phyloP scores from a whole-genome alignment of 2,888 invertebrate species.

The Pristionchus japonicus region DNA sequence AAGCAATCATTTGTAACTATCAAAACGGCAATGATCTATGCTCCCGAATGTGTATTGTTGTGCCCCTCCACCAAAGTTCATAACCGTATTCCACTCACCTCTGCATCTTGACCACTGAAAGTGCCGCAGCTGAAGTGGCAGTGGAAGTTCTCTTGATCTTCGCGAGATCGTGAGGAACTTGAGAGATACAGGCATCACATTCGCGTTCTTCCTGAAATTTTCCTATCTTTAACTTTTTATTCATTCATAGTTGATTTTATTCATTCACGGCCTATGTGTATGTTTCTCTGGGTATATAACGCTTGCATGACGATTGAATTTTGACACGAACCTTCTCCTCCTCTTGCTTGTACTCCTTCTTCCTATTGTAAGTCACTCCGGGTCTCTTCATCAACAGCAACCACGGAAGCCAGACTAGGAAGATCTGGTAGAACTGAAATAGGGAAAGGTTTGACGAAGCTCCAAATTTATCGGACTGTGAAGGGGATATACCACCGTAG shows the following conservation, averaged over 20 bases:
- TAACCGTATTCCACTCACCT: not conserved
- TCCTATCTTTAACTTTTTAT: too few species aligned
- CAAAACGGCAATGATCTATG: too few species aligned
- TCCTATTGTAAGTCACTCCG: conserved; percentile 51
- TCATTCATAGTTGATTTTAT: too few species aligned
- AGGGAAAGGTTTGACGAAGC: too few species aligned
- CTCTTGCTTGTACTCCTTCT: conserved; percentile 48
- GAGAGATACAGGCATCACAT: conserved; percentile 24
- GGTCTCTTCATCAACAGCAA: conserved; percentile 66
- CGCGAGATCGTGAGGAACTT: conserved; percentile 7
- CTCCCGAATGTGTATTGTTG: too few species aligned
- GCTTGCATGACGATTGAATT: too few species aligned
- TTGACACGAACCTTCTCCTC: conserved; percentile 6
- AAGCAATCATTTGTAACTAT: too few species aligned
- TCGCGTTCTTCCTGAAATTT: not conserved
- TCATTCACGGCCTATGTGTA: too few species aligned
- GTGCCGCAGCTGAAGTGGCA: not conserved
- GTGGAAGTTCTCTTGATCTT: not conserved
- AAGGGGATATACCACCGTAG: too few species aligned
- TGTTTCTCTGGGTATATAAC: not conserved
- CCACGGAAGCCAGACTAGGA: conserved; percentile 70
- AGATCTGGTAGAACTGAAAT: conserved; percentile 63
- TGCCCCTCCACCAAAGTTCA: too few species aligned
- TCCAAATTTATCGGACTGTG: too few species aligned
- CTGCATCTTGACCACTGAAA: not conserved